Conservation (phyloP, 2,113 vertebrate species). For the Psilopsiagon aurifrons region DNA sequence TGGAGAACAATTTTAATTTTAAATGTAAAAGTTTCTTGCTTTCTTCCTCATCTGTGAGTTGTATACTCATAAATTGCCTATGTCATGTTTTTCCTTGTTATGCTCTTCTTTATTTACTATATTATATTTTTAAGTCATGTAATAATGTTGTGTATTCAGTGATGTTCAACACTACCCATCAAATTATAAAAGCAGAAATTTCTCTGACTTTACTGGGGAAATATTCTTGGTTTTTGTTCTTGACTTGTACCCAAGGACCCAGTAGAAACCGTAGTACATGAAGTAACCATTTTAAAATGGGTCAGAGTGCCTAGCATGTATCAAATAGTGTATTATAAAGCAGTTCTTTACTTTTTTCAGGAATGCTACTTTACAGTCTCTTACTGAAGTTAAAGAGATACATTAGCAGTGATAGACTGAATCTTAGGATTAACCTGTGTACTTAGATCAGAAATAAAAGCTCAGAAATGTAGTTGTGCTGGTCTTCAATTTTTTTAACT, state of each 20-base stretch:
- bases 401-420: neutral
- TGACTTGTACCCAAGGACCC: neutral
- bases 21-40: neutral
- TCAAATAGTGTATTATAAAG: neutral
- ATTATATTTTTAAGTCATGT: neutral
- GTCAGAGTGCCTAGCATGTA: neutral
- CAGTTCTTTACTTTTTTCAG: neutral
- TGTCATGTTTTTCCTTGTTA: neutral
- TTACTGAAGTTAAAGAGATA: neutral
- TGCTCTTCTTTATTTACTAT: neutral
- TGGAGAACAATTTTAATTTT: neutral
- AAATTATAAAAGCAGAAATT: neutral
- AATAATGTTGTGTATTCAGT: neutral
- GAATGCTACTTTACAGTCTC: neutral
- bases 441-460: neutral
- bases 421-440: neutral
- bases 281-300: neutral
- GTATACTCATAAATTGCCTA: neutral
- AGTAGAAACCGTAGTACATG: neutral
- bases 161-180: neutral
- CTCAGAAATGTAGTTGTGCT: neutral
- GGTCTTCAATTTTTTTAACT: neutral
- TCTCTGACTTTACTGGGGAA: neutral
- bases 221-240: neutral
- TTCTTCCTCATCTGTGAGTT: neutral